A percentile compares a stretch with the other conserved stretches of the same genome.
Evolutionary conservation across 2,888 invertebrate genomes (phyloP).

Genomic region (Digitonthophagus gazella): DNA sequence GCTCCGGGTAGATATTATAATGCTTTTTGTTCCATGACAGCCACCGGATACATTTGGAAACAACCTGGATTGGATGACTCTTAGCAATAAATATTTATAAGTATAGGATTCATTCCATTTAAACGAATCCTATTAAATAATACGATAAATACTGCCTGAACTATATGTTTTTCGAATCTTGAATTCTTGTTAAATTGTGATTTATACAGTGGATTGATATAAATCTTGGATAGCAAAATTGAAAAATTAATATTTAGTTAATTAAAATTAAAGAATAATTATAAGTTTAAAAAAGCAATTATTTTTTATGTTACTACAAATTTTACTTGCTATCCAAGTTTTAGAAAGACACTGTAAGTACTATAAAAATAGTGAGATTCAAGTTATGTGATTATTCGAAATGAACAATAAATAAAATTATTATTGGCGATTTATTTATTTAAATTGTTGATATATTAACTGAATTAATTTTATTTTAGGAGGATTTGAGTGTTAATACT

Average conservation of each 20-base stretch:
- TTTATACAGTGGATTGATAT: background rate
- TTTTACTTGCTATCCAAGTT: too few relatives aligned
- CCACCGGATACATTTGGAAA: conserved; percentile 88
- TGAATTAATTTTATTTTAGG: too few relatives aligned
- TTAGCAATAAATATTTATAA: conserved; percentile 35
- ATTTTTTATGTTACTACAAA: too few relatives aligned
- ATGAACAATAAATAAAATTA: background rate
- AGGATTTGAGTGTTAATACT: too few relatives aligned
- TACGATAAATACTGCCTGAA: background rate
- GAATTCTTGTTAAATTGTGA: background rate
- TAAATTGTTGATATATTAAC: background rate
- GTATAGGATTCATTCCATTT: too few relatives aligned
- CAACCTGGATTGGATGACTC: conserved; percentile 61
- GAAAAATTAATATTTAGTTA: background rate
- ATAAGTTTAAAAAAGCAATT: too few relatives aligned
- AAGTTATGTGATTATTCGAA: background rate
- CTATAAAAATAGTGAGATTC: background rate
- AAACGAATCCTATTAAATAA: background rate
- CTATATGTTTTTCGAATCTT: background rate
- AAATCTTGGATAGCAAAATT: background rate
- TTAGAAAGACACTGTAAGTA: background rate
- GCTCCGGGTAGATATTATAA: conserved; percentile 88
- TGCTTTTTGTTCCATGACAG: conserved; percentile 86
- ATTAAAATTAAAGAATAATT: too few relatives aligned
- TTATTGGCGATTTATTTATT: background rate